A percentile compares a stretch with the other conserved stretches of the same genome.
These are phyloP conservation scores for Dendrolimus houi DNA, from an alignment of 2,888 invertebrate genomes.

Conservation along the genomic window DNA sequence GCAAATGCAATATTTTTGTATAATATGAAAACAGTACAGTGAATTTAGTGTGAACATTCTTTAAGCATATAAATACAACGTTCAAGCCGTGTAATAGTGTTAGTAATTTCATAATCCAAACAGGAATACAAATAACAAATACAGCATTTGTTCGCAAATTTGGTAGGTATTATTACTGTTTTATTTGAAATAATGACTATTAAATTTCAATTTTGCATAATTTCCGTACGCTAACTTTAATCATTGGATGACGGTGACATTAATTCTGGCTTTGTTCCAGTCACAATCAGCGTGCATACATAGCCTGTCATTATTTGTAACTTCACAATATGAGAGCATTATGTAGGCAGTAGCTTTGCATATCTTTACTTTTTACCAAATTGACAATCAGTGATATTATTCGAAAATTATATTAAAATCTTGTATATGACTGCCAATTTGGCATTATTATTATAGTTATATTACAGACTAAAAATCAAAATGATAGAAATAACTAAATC, in stretches of 20 bases:
- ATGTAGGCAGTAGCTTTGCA: too few species aligned
- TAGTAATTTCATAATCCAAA: conserved; percentile 10
- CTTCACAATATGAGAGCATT: too few species aligned
- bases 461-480: background rate
- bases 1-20: too few species aligned
- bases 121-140: conserved; percentile 8
- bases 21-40: too few species aligned
- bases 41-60: too few species aligned
- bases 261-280: conserved; percentile 34
- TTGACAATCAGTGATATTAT: background rate
- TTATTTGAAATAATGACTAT: conserved; percentile 32
- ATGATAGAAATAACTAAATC: too few species aligned
- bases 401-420: too few species aligned
- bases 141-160: conserved; percentile 13
- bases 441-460: too few species aligned
- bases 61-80: too few species aligned
- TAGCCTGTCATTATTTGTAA: conserved; percentile 2
- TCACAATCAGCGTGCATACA: conserved; percentile 26
- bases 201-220: conserved; percentile 29
- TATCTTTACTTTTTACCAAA: background rate
- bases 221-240: conserved; percentile 39
- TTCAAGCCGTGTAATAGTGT: too few species aligned
- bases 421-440: too few species aligned
- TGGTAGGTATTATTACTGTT: conserved; percentile 22
- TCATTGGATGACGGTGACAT: conserved; percentile 36